Conservation (phyloP, 2,113 vertebrate genomes). For the Todiramphus saurophagus region DNA sequence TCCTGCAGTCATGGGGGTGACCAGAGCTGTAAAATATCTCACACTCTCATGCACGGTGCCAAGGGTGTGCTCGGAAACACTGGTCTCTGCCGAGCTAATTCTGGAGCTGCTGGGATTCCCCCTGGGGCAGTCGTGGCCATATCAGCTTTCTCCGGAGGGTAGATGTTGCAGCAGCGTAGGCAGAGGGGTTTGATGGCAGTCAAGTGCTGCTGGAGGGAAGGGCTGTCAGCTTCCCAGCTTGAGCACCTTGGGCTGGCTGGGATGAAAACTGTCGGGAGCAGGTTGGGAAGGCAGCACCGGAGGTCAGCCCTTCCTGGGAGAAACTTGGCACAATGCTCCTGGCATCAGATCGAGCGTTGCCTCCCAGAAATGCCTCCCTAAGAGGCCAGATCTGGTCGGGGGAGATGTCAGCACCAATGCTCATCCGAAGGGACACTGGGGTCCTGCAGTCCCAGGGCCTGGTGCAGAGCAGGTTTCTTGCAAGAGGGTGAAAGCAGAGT, state of each 20-base stretch:
- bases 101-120: background rate
- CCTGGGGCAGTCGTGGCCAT: background rate
- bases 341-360: fast-evolving
- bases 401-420: background rate
- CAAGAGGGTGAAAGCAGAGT: background rate
- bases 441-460: background rate
- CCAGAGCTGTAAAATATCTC: background rate
- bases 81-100: background rate
- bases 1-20: background rate
- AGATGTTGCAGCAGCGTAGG: background rate
- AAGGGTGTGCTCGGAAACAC: background rate
- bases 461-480: background rate
- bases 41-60: fast-evolving
- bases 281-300: background rate
- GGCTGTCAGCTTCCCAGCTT: background rate
- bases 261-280: background rate
- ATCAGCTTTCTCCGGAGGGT: background rate
- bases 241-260: background rate
- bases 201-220: background rate
- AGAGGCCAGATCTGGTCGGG: background rate
- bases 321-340: fast-evolving
- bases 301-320: background rate
- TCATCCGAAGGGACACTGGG: background rate
- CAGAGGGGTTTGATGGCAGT: background rate
- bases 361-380: background rate